Conservation (phyloP, 2,888 invertebrate species). For the Ceraclea dissimilis region DNA sequence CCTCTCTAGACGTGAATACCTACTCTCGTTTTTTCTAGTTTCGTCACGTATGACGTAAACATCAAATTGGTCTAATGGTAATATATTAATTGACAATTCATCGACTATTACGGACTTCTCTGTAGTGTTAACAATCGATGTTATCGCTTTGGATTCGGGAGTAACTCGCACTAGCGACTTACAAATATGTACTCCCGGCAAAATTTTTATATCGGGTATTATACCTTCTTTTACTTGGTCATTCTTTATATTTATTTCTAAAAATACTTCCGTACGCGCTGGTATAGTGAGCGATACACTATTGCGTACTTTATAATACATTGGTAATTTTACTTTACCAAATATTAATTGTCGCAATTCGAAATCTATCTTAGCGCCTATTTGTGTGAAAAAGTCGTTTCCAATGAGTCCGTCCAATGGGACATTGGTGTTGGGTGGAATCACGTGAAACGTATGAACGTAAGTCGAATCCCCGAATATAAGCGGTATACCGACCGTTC, state of each 20-base stretch:
- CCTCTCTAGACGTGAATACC: neutral
- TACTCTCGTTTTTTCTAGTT: neutral
- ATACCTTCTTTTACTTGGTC: neutral
- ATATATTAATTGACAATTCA: neutral
- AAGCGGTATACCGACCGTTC: neutral
- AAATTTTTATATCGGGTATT: neutral
- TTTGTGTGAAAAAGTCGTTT: neutral
- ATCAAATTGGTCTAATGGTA: neutral
- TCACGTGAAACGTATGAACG: neutral
- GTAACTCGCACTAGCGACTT: neutral
- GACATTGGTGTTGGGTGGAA: neutral
- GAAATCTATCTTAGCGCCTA: neutral
- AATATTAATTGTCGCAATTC: neutral
- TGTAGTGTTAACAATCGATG: neutral
- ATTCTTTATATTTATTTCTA: neutral
- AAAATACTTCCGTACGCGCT: neutral
- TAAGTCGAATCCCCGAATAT: neutral
- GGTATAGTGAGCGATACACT: neutral
- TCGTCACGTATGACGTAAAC: neutral
- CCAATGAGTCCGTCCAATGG: neutral
- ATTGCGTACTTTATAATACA: neutral
- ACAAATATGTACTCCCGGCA: neutral
- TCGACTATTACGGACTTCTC: neutral
- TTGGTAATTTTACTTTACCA: neutral
- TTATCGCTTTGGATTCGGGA: neutral